These are phyloP conservation scores for Unio pictorum DNA, from an alignment of 2,888 invertebrate species.

Conservation along the genomic window DNA sequence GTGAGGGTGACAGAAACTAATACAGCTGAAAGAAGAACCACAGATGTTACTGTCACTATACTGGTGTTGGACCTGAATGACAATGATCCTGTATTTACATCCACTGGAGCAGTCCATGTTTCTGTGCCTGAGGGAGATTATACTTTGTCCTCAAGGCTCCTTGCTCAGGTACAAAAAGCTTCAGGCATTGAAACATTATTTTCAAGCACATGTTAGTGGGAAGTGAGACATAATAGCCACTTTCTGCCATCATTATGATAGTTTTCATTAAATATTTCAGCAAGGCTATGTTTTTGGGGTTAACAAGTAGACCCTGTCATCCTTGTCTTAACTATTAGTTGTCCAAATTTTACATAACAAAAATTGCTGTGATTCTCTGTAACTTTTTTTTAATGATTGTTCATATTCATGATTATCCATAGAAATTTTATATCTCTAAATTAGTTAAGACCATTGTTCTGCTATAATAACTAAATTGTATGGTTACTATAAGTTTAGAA, in stretches of 20 bases:
- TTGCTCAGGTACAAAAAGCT: slow-evolving; percentile 3
- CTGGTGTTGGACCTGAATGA: slow-evolving; percentile 57
- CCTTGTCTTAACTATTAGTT: no score
- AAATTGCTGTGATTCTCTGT: no score
- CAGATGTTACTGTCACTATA: slow-evolving; percentile 34
- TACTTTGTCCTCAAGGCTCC: slow-evolving; percentile 9
- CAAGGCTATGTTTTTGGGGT: not conserved
- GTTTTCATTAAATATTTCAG: not conserved
- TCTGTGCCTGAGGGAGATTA: slow-evolving; percentile 35
- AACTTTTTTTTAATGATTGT: no score
- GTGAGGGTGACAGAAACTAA: slow-evolving; percentile 50
- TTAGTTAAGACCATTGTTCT: no score
- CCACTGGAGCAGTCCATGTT: slow-evolving; percentile 22
- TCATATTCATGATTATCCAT: no score
- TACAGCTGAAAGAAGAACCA: slow-evolving; percentile 28
- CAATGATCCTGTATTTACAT: slow-evolving; percentile 51
- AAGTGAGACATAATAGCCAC: not conserved
- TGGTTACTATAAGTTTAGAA: no score
- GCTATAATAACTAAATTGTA: no score
- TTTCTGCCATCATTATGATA: no score
- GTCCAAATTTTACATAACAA: no score
- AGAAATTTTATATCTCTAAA: no score
- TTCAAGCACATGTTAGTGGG: not conserved
- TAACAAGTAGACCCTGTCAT: no score
- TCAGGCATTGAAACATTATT: not conserved